Percentiles rank a stretch among this genome's conserved stretches.
Evolutionary conservation across 1,140 invertebrate genomes (phyloP).

Genomic region (Steinernema feltiae): DNA sequence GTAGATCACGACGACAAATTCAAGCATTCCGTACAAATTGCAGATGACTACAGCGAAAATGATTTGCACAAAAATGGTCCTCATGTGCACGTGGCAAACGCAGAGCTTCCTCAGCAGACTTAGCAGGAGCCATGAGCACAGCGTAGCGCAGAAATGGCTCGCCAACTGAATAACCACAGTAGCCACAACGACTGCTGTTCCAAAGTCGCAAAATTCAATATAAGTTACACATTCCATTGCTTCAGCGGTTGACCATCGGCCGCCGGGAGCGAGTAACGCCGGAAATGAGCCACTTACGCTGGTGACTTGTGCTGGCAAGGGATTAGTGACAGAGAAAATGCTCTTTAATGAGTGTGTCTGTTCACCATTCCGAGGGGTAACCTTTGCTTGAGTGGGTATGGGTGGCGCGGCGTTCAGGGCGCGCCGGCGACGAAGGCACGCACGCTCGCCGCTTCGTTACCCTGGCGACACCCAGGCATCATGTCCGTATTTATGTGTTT

Average conservation of each 20-base stretch:
- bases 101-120: background rate
- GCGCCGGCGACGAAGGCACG: background rate
- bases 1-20: background rate
- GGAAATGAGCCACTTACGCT: too few species aligned
- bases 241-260: too few species aligned
- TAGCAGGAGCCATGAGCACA: background rate
- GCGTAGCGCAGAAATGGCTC: background rate
- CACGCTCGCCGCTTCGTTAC: background rate
- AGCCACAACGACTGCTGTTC: background rate
- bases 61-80: background rate
- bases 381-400: slow-evolving; percentile 4
- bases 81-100: background rate
- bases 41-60: background rate
- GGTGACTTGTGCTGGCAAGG: background rate
- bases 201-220: background rate
- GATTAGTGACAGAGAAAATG: background rate
- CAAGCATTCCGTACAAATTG: background rate
- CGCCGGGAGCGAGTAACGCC: too few species aligned
- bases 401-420: background rate
- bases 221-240: background rate
- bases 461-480: background rate
- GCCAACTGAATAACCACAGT: background rate
- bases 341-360: slow-evolving; percentile 10
- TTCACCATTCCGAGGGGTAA: background rate
- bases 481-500: background rate